A percentile compares a stretch with the other conserved stretches of the same genome.
Conservation (phyloP, 2,888 invertebrate genomes). For the Blera fallax region DNA sequence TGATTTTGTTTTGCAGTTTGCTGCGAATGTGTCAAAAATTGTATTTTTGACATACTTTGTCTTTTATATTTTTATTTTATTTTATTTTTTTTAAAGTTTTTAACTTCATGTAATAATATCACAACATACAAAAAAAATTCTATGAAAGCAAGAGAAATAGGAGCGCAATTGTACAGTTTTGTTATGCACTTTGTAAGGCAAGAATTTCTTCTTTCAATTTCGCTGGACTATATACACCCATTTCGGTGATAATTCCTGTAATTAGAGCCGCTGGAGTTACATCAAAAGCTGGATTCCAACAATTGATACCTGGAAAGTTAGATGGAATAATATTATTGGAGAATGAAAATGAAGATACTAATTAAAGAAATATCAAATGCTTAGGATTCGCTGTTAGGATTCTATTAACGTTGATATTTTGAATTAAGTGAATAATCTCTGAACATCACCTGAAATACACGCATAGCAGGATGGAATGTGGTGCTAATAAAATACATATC, state of each 20-base stretch:
- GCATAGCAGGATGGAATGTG: too few species aligned
- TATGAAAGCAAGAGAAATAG: conserved; percentile 56
- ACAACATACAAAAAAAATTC: conserved; percentile 69
- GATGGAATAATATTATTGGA: neutral
- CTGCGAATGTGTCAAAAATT: conserved; percentile 37
- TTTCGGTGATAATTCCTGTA: conserved; percentile 96
- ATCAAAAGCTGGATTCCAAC: conserved; percentile 99
- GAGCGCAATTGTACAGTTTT: conserved; percentile 13
- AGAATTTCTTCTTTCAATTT: conserved; percentile 78
- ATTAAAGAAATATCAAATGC: too few species aligned
- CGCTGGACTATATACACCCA: conserved; percentile 89
- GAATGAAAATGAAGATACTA: too few species aligned
- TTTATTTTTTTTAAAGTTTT: conserved; percentile 40
- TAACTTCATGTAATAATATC: conserved; percentile 69
- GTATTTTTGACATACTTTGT: conserved; percentile 42
- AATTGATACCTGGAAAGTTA: conserved; percentile 88
- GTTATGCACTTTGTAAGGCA: conserved; percentile 58
- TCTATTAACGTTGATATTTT: too few species aligned
- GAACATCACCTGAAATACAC: too few species aligned
- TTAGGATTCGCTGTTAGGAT: too few species aligned
- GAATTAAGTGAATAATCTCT: too few species aligned
- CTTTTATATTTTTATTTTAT: conserved; percentile 43
- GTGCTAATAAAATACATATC: too few species aligned
- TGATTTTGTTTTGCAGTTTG: neutral
- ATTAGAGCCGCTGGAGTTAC: conserved; percentile 97